Evolutionary conservation across 2,113 vertebrate species (phyloP), one percentile per base, ranked within the genome.

Genomic region (Peromyscus californicus): DNA sequence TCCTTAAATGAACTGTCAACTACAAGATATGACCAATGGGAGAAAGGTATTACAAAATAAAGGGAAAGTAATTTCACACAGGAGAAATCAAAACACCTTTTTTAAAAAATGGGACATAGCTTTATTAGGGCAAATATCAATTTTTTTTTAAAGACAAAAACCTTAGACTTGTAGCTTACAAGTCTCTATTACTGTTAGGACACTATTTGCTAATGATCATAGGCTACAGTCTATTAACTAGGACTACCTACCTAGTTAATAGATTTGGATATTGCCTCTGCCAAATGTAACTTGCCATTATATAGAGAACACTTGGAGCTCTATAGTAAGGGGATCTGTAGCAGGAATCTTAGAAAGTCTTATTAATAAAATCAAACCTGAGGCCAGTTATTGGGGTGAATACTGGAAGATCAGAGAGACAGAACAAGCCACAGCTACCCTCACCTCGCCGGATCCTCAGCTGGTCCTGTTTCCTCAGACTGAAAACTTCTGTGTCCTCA

Each of bases 31-130:
- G 88, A 75, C 90, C 51, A 80, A 36, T 76, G 33, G 75, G 45
- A 95, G 54, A 92, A 93, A 92, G 61, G 36, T 59, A 94, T n/a
- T 89, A 93, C 57, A 31, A 95, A 93, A n/a, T 4, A 90, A 61
- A 90, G 24, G 13, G 57, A 79, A 97, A 92, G 54, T 84, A 96
- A 80, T 86, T 95, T 94, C 65, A 95, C 11, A 94, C 0, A 82
- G 65, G 87, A 97, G 26, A 39, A 79, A 90, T 22, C 7, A 12
- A 69, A 59, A 88, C 21, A 83, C 54, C 39, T 83, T 82, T 69
- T 26, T 7, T 7, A 51, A 51, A 51, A 51, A 51, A 45, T 19
- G 8, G 31, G 59, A 13, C 48, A 75, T 19, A 80, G 48, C 13
- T 85, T 93, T 85, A 69, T 19, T 75, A 59, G n/a, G 24, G 69